These are phyloP conservation scores for Parotocinclus haroldoi DNA, from an alignment of 2,797 vertebrate genomes.

Conservation along the genomic window DNA sequence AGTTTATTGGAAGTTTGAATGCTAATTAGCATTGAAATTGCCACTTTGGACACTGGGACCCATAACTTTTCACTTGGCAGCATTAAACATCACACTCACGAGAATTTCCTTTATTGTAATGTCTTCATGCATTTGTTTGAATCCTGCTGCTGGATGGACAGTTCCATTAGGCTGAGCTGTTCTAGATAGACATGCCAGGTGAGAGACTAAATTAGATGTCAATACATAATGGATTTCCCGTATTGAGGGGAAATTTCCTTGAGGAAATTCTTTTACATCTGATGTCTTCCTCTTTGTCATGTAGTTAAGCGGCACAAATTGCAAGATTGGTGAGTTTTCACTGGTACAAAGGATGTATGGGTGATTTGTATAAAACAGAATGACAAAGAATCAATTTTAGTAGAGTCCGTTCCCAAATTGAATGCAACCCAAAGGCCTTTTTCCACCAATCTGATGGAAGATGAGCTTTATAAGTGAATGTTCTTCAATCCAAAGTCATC, in stretches of 20 bases:
- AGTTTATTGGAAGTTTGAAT: slow-evolving; percentile 52
- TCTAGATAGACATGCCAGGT: background rate
- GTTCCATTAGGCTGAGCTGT: background rate
- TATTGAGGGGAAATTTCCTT: background rate
- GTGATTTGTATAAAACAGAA: too few relatives aligned
- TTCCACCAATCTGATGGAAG: too few relatives aligned
- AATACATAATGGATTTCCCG: background rate
- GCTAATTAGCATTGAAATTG: slow-evolving; percentile 65
- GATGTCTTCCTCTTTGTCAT: background rate
- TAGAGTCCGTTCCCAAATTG: too few relatives aligned
- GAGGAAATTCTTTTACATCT: background rate
- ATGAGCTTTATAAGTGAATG: too few relatives aligned
- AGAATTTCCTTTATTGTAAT: background rate
- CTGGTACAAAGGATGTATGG: too few relatives aligned
- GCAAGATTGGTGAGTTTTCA: background rate
- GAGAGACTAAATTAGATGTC: background rate
- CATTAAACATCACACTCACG: background rate
- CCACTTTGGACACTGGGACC: slow-evolving; percentile 52
- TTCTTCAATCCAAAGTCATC: too few relatives aligned
- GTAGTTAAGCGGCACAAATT: slow-evolving; percentile 1
- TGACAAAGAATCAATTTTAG: too few relatives aligned
- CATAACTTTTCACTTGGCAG: slow-evolving; percentile 42
- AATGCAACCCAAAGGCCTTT: too few relatives aligned
- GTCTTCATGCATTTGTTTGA: background rate
- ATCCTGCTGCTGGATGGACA: background rate